phyloP scores from a whole-genome alignment of 2,113 vertebrate species.

The Gallinago media region DNA sequence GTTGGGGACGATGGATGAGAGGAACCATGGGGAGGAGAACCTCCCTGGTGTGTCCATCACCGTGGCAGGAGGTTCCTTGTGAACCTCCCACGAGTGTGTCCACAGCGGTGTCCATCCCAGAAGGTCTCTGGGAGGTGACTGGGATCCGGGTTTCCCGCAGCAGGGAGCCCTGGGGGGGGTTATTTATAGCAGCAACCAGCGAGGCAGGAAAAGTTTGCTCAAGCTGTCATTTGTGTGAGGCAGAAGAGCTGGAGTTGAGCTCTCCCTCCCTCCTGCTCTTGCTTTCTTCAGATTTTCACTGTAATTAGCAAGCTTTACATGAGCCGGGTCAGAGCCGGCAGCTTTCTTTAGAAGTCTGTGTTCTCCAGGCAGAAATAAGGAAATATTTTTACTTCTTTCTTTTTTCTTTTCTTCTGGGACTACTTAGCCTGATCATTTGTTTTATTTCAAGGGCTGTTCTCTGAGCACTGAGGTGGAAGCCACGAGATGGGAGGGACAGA shows the following conservation, averaged over 20 bases:
- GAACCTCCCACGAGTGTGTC: fast-evolving
- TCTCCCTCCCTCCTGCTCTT: background rate
- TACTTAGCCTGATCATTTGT: background rate
- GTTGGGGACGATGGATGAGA: fast-evolving
- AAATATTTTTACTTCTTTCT: background rate
- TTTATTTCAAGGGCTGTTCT: background rate
- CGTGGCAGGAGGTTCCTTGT: background rate
- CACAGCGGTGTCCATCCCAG: too few relatives aligned
- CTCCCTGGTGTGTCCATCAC: fast-evolving
- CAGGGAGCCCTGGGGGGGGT: background rate
- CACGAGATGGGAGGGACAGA: background rate
- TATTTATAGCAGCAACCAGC: slow-evolving; percentile 67
- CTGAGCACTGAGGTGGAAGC: background rate
- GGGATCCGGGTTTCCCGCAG: slow-evolving; percentile 40
- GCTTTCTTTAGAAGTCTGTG: background rate
- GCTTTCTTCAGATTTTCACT: slow-evolving; percentile 15
- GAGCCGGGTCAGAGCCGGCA: background rate
- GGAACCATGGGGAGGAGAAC: too few relatives aligned
- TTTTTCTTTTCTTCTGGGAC: background rate
- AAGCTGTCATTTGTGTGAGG: slow-evolving; percentile 31
- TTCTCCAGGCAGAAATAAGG: background rate
- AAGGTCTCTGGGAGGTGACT: background rate
- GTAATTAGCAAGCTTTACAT: background rate
- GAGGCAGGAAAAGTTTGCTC: slow-evolving; percentile 51
- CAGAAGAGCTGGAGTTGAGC: background rate